Evolutionary conservation across 53 echinoderm and acorn worm species (phyloP).

Genomic region (Crossaster papposus): DNA sequence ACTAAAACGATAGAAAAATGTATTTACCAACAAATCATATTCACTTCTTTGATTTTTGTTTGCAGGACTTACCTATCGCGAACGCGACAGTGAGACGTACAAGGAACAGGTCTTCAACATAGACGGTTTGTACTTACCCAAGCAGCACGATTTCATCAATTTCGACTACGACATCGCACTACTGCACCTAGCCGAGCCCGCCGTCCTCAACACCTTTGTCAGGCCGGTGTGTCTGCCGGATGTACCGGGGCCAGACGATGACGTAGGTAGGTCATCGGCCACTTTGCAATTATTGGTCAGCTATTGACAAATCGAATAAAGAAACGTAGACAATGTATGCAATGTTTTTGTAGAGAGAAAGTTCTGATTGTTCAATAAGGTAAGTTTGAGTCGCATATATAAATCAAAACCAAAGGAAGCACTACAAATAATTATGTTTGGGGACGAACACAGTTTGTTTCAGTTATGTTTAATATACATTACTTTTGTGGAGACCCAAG

Average conservation of each 20-base stretch:
- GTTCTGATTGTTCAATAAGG: too few species aligned
- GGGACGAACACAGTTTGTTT: too few species aligned
- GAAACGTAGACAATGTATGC: neutral
- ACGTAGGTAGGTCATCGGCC: slow-evolving; percentile 50
- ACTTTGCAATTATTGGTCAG: neutral
- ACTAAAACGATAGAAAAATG: neutral
- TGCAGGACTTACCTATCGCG: slow-evolving; percentile 80
- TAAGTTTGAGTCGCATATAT: too few species aligned
- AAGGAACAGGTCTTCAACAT: slow-evolving; percentile 82
- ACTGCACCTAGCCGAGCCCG: slow-evolving; percentile 67
- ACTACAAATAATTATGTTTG: too few species aligned
- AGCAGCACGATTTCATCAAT: slow-evolving; percentile 86
- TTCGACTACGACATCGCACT: slow-evolving; percentile 98
- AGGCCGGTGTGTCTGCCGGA: slow-evolving; percentile 85
- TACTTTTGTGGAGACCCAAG: too few species aligned
- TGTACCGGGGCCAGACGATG: slow-evolving; percentile 69
- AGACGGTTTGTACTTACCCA: slow-evolving; percentile 83
- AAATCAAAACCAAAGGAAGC: too few species aligned
- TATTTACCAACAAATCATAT: neutral
- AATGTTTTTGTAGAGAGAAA: too few species aligned
- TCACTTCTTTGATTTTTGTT: neutral
- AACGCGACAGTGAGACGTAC: slow-evolving; percentile 69
- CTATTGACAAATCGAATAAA: neutral
- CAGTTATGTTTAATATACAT: too few species aligned
- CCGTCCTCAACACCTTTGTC: slow-evolving; percentile 74